Conservation (phyloP, 2,113 vertebrate species). For the Paramisgurnus dabryanus region DNA sequence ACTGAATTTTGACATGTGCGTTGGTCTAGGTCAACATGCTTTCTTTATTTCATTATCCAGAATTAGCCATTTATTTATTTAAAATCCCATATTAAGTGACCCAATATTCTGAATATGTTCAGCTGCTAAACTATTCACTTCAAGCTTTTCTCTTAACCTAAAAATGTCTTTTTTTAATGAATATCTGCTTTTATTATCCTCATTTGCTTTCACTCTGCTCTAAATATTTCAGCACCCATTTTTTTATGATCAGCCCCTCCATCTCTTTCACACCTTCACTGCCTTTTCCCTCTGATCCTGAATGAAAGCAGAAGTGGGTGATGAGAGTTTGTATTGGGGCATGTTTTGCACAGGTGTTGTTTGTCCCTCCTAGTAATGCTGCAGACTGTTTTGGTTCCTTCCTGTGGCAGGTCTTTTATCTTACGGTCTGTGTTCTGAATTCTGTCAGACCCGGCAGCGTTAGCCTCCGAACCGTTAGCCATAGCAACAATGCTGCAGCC, state of each 20-base stretch:
- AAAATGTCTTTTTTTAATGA: not conserved
- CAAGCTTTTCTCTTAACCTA: not conserved
- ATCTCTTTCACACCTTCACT: slow-evolving; percentile 41
- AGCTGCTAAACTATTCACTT: too few relatives aligned
- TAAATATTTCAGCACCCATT: slow-evolving; percentile 41
- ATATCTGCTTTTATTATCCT: not conserved
- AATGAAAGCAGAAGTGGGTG: slow-evolving; percentile 60
- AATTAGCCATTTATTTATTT: too few relatives aligned
- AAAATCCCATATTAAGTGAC: too few relatives aligned
- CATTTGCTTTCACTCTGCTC: slow-evolving; percentile 36
- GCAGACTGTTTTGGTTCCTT: slow-evolving; percentile 59
- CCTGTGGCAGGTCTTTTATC: slow-evolving; percentile 70
- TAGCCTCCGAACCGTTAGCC: not conserved
- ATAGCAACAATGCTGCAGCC: not conserved
- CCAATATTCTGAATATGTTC: too few relatives aligned
- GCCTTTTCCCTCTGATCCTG: slow-evolving; percentile 35
- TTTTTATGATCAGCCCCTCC: slow-evolving; percentile 37
- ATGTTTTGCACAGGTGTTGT: slow-evolving; percentile 68
- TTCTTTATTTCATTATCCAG: too few relatives aligned
- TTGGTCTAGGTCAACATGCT: too few relatives aligned
- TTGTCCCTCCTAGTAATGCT: slow-evolving; percentile 66
- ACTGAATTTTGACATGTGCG: too few relatives aligned
- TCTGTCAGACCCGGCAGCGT: slow-evolving; percentile 9
- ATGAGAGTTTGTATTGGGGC: slow-evolving; percentile 61
- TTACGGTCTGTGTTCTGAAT: slow-evolving; percentile 62